phyloP scores from a whole-genome alignment of 2,113 vertebrate species.

The Genyomyrus donnyi region DNA sequence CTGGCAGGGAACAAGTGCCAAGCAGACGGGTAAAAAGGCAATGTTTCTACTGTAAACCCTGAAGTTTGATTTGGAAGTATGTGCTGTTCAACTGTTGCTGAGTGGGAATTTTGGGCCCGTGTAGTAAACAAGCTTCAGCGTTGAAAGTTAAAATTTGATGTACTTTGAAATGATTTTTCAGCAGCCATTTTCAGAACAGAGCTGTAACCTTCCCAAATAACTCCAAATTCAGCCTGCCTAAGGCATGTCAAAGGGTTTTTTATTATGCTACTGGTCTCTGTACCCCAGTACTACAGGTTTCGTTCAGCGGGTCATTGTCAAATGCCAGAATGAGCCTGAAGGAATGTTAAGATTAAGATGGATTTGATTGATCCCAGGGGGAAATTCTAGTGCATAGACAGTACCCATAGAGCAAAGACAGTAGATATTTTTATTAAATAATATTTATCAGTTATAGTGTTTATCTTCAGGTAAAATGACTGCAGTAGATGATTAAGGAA shows the following conservation, averaged over 20 bases:
- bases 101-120: neutral
- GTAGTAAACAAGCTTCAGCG: neutral
- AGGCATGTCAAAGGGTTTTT: neutral
- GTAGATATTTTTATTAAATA: neutral
- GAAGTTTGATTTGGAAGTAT: neutral
- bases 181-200: neutral
- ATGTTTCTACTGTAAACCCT: neutral
- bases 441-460: neutral
- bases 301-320: neutral
- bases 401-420: neutral
- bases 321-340: neutral
- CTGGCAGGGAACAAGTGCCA: neutral
- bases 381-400: neutral
- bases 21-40: slow-evolving; percentile 30
- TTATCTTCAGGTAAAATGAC: neutral
- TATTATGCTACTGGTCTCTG: neutral
- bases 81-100: neutral
- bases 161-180: neutral
- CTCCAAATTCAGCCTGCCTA: neutral
- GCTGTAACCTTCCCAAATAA: neutral
- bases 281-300: neutral
- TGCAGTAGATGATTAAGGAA: neutral
- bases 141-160: neutral
- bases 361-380: neutral
- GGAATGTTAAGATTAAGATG: neutral